A percentile compares a stretch with the other conserved stretches of the same genome.
Conservation (phyloP, 1,140 invertebrate species). For the Temnothorax longispinosus region DNA sequence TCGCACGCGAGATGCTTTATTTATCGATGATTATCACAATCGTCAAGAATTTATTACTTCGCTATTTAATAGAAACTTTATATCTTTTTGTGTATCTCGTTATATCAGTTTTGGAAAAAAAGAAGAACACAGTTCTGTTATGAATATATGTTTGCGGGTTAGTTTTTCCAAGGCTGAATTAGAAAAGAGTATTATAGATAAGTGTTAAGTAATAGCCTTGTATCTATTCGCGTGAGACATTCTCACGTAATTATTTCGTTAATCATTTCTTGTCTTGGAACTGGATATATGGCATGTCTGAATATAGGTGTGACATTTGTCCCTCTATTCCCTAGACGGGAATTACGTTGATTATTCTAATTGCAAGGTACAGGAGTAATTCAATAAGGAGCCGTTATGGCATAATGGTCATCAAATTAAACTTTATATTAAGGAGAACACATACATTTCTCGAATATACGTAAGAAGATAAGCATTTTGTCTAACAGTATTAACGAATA, state of each 20-base stretch:
- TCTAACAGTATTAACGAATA: background rate
- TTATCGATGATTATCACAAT: background rate
- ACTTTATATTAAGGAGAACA: conserved; percentile 4
- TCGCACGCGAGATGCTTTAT: background rate
- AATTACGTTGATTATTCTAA: conserved; percentile 59
- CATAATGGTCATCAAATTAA: conserved; percentile 7
- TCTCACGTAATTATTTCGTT: conserved; percentile 37
- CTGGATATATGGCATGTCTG: conserved; percentile 22
- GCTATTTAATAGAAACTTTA: background rate
- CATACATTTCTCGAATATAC: background rate
- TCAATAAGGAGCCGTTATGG: conserved; percentile 1
- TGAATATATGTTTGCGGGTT: background rate
- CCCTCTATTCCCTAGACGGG: conserved; percentile 32
- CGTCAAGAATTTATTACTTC: background rate
- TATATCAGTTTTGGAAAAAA: background rate
- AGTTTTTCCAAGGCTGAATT: background rate
- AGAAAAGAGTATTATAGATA: background rate
- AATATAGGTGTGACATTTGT: conserved; percentile 58
- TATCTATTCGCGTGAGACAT: conserved; percentile 9
- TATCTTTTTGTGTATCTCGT: background rate
- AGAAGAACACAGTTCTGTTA: background rate
- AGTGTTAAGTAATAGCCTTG: background rate
- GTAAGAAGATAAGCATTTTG: background rate
- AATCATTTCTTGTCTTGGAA: conserved; percentile 21
- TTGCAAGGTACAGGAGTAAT: conserved; percentile 39